Percentiles rank a stretch among this genome's conserved stretches.
These are phyloP conservation scores for Ictidomys tridecemlineatus DNA, from an alignment of 2,113 vertebrate genomes.

Conservation along the genomic window DNA sequence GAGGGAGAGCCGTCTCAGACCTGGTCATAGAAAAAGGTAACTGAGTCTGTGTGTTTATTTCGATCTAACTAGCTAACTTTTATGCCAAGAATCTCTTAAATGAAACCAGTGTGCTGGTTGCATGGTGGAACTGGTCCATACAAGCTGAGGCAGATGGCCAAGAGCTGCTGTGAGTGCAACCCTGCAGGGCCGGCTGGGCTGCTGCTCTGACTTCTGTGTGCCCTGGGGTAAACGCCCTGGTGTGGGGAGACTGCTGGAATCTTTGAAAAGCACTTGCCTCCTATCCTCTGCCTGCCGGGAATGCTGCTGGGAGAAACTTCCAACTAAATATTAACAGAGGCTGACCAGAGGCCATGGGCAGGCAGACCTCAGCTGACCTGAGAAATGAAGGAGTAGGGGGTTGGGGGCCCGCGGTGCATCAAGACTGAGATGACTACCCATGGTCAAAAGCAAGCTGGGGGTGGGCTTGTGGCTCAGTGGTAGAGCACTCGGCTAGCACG, in stretches of 20 bases:
- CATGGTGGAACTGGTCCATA: too few relatives aligned
- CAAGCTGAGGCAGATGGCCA: background rate
- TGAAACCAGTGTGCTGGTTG: too few relatives aligned
- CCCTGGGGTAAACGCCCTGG: background rate
- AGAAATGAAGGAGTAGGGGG: background rate
- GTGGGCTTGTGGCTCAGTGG: too few relatives aligned
- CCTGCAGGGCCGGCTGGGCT: background rate
- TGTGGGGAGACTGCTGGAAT: background rate
- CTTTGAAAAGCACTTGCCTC: background rate
- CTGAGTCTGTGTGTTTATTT: too few relatives aligned
- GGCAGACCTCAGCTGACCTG: rapidly evolving
- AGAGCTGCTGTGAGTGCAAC: background rate
- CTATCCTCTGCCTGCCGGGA: background rate
- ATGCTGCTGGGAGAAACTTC: background rate
- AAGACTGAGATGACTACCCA: too few relatives aligned
- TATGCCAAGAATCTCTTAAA: too few relatives aligned
- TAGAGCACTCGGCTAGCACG: too few relatives aligned
- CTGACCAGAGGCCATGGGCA: background rate
- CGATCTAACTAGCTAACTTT: too few relatives aligned
- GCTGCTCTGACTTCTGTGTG: background rate
- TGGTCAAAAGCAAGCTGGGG: background rate
- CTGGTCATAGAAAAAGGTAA: too few relatives aligned
- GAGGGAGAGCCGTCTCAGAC: too few relatives aligned
- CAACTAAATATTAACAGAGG: too few relatives aligned
- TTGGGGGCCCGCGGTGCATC: rapidly evolving